phyloP scores from a whole-genome alignment of 2,113 vertebrate species.

The Furnarius figulus region DNA sequence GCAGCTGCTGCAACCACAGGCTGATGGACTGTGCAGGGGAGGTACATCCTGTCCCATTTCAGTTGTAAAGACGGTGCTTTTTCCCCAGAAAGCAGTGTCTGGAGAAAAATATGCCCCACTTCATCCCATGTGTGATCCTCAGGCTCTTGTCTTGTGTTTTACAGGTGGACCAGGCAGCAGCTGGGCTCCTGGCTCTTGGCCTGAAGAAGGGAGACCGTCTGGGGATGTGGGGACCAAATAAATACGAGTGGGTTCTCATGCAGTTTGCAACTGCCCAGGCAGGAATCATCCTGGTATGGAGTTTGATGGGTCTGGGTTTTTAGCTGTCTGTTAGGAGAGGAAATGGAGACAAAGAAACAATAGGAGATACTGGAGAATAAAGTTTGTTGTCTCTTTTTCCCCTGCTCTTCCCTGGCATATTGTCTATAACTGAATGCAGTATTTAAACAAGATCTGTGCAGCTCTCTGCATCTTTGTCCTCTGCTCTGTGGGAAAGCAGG shows the following conservation, averaged over 20 bases:
- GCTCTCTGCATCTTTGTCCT: neutral
- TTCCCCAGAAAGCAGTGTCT: neutral
- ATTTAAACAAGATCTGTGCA: neutral
- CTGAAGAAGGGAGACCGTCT: conserved; percentile 87
- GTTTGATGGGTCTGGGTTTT: neutral
- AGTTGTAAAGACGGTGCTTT: neutral
- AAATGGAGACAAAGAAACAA: neutral
- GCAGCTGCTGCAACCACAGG: neutral
- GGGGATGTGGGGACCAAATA: conserved; percentile 94
- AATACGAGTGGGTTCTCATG: conserved; percentile 88
- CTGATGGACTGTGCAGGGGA: neutral
- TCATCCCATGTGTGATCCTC: neutral
- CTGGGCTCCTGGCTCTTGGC: conserved; percentile 89
- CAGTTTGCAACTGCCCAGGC: conserved; percentile 92
- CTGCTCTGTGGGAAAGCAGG: neutral
- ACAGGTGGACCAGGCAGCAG: conserved; percentile 88
- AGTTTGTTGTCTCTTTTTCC: neutral
- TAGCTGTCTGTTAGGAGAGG: neutral
- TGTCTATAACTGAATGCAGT: neutral
- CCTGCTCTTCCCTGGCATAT: neutral
- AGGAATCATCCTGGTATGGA: conserved; percentile 91
- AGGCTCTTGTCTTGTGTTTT: neutral
- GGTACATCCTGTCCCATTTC: neutral
- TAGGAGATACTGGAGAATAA: neutral
- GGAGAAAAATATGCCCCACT: neutral